Percentiles rank a stretch among this genome's conserved stretches.
phyloP scores from a whole-genome alignment of 2,888 invertebrate species.

The Cerastoderma edule region DNA sequence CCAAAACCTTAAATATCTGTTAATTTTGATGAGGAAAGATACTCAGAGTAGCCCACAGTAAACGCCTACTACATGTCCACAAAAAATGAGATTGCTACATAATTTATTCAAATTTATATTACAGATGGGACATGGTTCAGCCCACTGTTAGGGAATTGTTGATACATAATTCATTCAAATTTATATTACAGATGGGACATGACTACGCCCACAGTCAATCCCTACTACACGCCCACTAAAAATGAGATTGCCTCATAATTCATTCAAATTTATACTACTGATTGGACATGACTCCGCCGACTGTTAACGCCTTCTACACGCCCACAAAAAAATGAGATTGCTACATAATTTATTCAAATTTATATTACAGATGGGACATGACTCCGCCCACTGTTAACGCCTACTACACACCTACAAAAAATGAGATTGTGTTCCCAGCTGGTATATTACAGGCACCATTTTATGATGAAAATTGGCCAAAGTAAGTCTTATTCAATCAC shows the following conservation, averaged over 20 bases:
- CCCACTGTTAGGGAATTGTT: no score
- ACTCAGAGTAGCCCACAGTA: no score
- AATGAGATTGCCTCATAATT: constrained; percentile 83
- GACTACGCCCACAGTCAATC: constrained; percentile 82
- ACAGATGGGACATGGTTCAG: constrained; percentile 82
- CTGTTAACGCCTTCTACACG: no score
- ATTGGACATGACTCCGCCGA: no score
- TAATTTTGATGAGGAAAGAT: no score
- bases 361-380: constrained; percentile 80
- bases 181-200: constrained; percentile 79
- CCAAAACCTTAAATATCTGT: no score
- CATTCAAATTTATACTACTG: no score
- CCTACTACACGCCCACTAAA: constrained; percentile 81
- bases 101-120: constrained; percentile 29
- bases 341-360: background rate
- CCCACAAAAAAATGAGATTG: background rate
- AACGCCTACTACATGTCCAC: no score
- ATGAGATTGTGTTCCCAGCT: constrained; percentile 83
- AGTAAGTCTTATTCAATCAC: constrained; percentile 79
- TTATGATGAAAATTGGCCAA: constrained; percentile 79
- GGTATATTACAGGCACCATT: constrained; percentile 83
- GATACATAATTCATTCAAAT: background rate
- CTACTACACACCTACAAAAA: constrained; percentile 81
- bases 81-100: background rate
- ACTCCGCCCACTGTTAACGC: constrained; percentile 82